Base-by-base conservation (phyloP, 2,888 invertebrate species). In the Epistrophe eligans region DNA sequence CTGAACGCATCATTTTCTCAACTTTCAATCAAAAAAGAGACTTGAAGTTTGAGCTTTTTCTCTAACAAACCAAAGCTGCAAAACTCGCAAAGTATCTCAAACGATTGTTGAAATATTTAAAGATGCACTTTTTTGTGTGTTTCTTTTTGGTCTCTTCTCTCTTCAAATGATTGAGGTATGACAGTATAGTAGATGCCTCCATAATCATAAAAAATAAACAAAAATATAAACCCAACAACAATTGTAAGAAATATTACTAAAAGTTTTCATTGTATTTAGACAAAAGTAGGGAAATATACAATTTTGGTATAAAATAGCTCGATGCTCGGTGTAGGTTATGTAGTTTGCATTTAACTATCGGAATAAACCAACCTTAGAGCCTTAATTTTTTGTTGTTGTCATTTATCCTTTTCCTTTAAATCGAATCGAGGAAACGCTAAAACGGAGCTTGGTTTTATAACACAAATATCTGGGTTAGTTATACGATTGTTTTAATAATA, bases 231-330 rank as follows among this genome's bases (percentile, higher is more conserved):
- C 73, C 88, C 88, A 90, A 79, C 80, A 88, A 80, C 77, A 76
- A 80, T 76, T 70, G 52, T 38, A 79, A 58, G 62, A 67, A 72
- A 72, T 76, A 66, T 79, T 76, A 58, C 67, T 66, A 72, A 84
- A 64, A 71, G 67, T 79, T 80, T 77, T 72, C 62, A 40, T 70
- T 77, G 66, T 28, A 66, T 45, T 57, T 64, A 71, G 19, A 60
- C 83, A 79, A 87, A 83, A 87, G 87, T 74, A 87, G 83, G 83
- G 76, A 87, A 87, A 83, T 82, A 77, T 83, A 74, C 83, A 83
- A 73, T 85, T 90, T 91, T 88, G 84, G 91, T 92, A 92, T 92
- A 92, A 92, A 92, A 92, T 89, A 91, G 91, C 90, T 90, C 89
- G 91, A 87, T 90, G 88, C 89, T 89, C 89, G 89, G 89, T 80